Percentiles rank a stretch among this genome's conserved stretches.
These are phyloP conservation scores for Drusus annulatus DNA, from an alignment of 1,140 invertebrate genomes.

Conservation along the genomic window DNA sequence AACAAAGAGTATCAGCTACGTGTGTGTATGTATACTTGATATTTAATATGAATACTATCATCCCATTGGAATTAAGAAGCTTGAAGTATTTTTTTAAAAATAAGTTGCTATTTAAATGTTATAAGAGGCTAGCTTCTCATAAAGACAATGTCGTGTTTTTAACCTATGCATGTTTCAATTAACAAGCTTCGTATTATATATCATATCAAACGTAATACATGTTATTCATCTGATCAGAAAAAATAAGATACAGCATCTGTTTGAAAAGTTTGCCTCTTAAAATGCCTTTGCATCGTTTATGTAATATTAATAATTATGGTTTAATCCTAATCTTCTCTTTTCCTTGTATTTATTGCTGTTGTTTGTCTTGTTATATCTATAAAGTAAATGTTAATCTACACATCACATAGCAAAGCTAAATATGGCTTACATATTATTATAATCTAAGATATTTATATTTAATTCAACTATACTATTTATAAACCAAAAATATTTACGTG, in stretches of 20 bases:
- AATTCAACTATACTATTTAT: slow-evolving; percentile 7
- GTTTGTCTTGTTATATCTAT: slow-evolving; percentile 17
- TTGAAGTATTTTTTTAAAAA: too few species aligned
- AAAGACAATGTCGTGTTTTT: too few species aligned
- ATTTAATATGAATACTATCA: background rate
- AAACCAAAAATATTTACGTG: slow-evolving; percentile 44
- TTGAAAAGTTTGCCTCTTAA: background rate
- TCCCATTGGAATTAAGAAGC: too few species aligned
- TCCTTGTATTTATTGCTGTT: slow-evolving; percentile 1
- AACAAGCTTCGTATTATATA: too few species aligned
- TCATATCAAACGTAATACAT: too few species aligned
- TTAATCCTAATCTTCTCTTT: background rate
- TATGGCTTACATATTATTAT: slow-evolving; percentile 16
- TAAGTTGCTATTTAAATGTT: too few species aligned
- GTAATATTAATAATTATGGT: background rate
- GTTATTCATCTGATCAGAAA: too few species aligned
- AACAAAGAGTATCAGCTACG: too few species aligned
- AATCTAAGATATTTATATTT: slow-evolving; percentile 24
- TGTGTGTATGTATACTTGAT: background rate
- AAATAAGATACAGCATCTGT: too few species aligned
- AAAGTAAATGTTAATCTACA: background rate
- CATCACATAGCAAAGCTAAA: slow-evolving; percentile 7
- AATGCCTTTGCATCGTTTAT: slow-evolving; percentile 10
- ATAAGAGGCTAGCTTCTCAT: too few species aligned
- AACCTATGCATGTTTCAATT: too few species aligned